phyloP scores from a whole-genome alignment of 2,113 vertebrate genomes.

The Sturnus vulgaris region DNA sequence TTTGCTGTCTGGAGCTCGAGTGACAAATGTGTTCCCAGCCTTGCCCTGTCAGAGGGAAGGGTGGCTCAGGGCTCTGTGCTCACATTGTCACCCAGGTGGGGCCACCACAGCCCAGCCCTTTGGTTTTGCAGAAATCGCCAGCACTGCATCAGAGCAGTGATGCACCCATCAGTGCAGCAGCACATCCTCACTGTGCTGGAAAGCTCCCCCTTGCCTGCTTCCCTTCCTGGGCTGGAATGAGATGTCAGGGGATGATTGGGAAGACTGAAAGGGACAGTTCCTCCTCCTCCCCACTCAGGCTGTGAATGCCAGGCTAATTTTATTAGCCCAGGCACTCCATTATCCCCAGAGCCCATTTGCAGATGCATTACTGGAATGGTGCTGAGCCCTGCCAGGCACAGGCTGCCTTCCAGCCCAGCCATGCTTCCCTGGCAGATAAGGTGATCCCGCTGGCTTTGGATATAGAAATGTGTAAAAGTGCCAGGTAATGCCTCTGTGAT shows the following conservation, averaged over 20 bases:
- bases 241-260: neutral
- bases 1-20: slow-evolving; percentile 24
- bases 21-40: slow-evolving; percentile 15
- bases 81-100: neutral
- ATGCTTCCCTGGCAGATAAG: neutral
- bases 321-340: slow-evolving; percentile 49
- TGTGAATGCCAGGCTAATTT: slow-evolving; percentile 31
- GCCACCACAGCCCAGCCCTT: neutral
- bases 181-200: neutral
- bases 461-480: neutral
- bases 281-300: neutral
- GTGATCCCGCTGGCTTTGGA: neutral
- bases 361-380: slow-evolving; percentile 20
- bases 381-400: neutral
- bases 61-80: neutral
- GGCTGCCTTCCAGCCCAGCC: neutral
- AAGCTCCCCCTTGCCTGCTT: neutral
- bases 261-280: slow-evolving; percentile 5
- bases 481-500: neutral
- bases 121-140: neutral
- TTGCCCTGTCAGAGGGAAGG: neutral
- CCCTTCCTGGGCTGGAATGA: neutral
- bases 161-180: neutral
- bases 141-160: neutral
- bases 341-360: slow-evolving; percentile 20